Evolutionary conservation across 1,140 invertebrate genomes (phyloP), one percentile per base, ranked within the genome.

Genomic region (Aradophagus sp.): DNA sequence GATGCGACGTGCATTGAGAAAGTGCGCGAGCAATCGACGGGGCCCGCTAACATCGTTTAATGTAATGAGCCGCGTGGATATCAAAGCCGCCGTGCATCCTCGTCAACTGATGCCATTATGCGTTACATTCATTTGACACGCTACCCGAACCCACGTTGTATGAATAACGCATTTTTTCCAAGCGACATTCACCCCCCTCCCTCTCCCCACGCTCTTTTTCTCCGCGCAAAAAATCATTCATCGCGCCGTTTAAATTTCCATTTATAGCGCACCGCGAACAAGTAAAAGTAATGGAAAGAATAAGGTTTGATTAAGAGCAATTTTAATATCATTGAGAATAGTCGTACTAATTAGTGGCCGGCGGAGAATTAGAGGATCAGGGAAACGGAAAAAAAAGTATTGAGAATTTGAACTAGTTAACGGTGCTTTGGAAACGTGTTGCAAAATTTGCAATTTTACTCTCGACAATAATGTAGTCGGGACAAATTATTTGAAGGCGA

Each of bases 111-210:
- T 73, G 63, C 70, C 56, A 80, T 80, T 79, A 77, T 67, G 41
- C 71, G 65, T 79, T 78, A 77, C 69, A 67, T 79, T 73, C 72
- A 78, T 79, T 81, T 76, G 74, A 77, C 73, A 77, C 78, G 78
- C 73, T 75, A 69, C 66, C 48, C 75, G 69, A 69, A 69, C 69
- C 62, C 55, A 67, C 42, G 38, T 45, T 35, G 53, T 56, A 74
- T 59, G 42, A 69, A 66, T 74, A 74, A 36, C 58, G 50, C 67
- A 71, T 41, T 70, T 74, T 70, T 74, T 32, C n/a, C 29, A 10
- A 31, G 8, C 20, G 48, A 71, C 50, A 42, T 31, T 16, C 55
- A 44, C 41, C 53, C 48, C 58, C 59, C 47, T 47, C 8, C 44
- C 47, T 55, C 47, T 55, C 14, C 38, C 12, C 11, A 13, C 1